phyloP scores from a whole-genome alignment of 2,888 invertebrate species.

The Ommatoiulus sabulosus region DNA sequence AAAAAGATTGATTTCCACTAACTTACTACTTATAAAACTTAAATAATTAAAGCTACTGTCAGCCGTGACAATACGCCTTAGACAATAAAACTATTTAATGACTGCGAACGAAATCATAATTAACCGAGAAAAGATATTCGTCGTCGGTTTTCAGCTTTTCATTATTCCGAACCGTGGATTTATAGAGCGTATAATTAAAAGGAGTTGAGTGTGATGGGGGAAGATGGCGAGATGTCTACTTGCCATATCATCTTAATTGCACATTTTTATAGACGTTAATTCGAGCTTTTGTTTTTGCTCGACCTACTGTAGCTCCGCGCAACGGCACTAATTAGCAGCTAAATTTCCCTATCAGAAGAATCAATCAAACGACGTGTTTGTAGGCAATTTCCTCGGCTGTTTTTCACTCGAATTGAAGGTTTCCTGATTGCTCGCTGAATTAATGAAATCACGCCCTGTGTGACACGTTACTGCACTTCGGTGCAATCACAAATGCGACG shows the following conservation, averaged over 20 bases:
- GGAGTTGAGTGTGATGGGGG: neutral
- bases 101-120: neutral
- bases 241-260: constrained; percentile 37
- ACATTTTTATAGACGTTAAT: constrained; percentile 17
- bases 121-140: neutral
- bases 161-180: neutral
- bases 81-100: constrained; percentile 29
- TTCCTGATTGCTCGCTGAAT: constrained; percentile 27
- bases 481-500: neutral
- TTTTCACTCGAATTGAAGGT: constrained; percentile 31
- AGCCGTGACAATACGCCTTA: neutral
- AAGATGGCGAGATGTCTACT: neutral
- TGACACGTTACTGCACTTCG: neutral
- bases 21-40: neutral
- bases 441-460: constrained; percentile 12
- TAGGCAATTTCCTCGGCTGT: constrained; percentile 41
- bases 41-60: neutral
- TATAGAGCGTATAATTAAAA: neutral
- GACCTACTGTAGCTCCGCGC: neutral
- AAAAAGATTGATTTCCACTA: neutral
- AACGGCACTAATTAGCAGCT: constrained; percentile 12
- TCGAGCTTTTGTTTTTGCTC: neutral
- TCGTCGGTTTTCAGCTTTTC: neutral
- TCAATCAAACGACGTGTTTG: constrained; percentile 46
- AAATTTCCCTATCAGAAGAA: constrained; percentile 13